Percentiles rank a stretch among this genome's conserved stretches.
Conservation (phyloP, 2,888 invertebrate species). For the Drosophila birchii region DNA sequence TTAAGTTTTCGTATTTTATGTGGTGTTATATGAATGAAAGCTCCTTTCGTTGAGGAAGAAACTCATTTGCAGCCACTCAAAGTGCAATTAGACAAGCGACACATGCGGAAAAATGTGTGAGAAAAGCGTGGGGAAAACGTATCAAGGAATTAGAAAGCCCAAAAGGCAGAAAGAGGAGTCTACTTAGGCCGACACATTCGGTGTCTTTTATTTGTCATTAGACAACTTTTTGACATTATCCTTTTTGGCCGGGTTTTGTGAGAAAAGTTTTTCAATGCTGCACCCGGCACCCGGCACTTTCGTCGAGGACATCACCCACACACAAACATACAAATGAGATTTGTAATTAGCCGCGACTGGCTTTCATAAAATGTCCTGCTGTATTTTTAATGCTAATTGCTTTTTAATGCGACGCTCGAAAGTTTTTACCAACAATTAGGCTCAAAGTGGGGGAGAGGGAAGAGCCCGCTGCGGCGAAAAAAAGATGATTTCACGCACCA, state of each 20-base stretch:
- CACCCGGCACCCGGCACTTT: constrained; percentile 21
- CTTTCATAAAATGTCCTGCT: constrained; percentile 40
- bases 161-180: background rate
- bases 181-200: constrained; percentile 20
- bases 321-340: constrained; percentile 39
- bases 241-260: constrained; percentile 38
- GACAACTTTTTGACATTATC: constrained; percentile 53
- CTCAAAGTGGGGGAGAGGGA: constrained; percentile 2
- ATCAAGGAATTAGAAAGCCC: background rate
- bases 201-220: constrained; percentile 47
- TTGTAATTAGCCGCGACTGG: constrained; percentile 64
- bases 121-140: background rate
- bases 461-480: constrained; percentile 8
- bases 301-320: constrained; percentile 1
- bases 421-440: constrained; percentile 55
- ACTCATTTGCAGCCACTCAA: constrained; percentile 38
- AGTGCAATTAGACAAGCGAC: constrained; percentile 34
- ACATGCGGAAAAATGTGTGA: constrained; percentile 1
- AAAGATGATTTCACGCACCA: constrained; percentile 65
- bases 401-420: constrained; percentile 63
- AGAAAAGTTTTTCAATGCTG: constrained; percentile 32
- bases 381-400: constrained; percentile 70
- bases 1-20: background rate
- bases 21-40: background rate
- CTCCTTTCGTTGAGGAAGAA: background rate